phyloP scores from a whole-genome alignment of 2,797 vertebrate genomes.

The Peromyscus melanophrys region DNA sequence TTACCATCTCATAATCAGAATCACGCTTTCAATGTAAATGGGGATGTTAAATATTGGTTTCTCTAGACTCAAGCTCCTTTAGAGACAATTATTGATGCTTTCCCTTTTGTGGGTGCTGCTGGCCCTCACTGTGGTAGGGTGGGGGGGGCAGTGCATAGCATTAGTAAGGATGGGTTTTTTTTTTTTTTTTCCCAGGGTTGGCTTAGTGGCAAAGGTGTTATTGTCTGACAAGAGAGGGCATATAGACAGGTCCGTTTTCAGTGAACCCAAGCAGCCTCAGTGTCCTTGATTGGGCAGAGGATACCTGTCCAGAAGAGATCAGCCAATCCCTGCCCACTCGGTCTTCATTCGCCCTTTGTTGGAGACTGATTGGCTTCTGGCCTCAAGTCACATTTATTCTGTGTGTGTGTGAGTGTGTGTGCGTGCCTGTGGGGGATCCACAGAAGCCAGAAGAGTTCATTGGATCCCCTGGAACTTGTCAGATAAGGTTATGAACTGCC shows the following conservation, averaged over 20 bases:
- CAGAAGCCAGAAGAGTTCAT: neutral
- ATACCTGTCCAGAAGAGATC: conserved; percentile 16
- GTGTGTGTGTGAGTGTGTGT: neutral
- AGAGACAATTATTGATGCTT: conserved; percentile 79
- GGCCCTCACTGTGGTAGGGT: neutral
- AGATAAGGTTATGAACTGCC: neutral
- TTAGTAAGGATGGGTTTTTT: neutral
- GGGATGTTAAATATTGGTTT: conserved; percentile 87
- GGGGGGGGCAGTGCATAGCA: neutral
- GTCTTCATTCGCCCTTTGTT: neutral
- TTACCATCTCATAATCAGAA: conserved; percentile 88
- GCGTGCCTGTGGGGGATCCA: no score
- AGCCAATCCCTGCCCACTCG: neutral
- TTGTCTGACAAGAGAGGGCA: neutral
- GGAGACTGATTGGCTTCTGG: conserved; percentile 48
- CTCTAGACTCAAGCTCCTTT: conserved; percentile 79
- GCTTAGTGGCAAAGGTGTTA: neutral
- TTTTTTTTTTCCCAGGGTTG: neutral
- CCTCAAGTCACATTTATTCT: conserved; percentile 2
- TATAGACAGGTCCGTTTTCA: neutral
- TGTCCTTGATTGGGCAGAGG: conserved; percentile 43
- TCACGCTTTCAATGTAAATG: conserved; percentile 87
- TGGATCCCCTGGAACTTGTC: neutral
- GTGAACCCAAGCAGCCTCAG: neutral
- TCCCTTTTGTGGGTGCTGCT: conserved; percentile 57